These are phyloP conservation scores for Hydrochoerus hydrochaeris DNA, from an alignment of 2,113 vertebrate species.

Conservation along the genomic window DNA sequence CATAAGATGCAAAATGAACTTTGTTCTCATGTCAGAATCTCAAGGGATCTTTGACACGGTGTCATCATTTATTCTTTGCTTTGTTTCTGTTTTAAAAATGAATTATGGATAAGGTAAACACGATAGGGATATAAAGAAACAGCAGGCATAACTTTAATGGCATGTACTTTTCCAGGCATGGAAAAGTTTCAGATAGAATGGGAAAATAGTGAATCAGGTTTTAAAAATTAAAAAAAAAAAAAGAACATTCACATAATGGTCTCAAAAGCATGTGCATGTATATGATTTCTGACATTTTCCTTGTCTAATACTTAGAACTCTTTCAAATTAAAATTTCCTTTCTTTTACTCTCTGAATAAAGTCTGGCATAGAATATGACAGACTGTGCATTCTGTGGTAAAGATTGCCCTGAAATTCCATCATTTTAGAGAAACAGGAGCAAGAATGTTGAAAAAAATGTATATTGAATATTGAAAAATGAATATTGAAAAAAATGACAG, in stretches of 20 bases:
- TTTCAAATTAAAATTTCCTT: neutral
- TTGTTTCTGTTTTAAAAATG: conserved; percentile 28
- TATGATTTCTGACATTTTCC: neutral
- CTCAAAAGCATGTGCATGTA: neutral
- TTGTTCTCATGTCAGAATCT: conserved; percentile 31
- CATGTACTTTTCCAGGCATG: conserved; percentile 16
- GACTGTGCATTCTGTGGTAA: neutral
- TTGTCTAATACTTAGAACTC: neutral
- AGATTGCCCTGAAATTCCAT: neutral
- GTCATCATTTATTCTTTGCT: conserved; percentile 42
- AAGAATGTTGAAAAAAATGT: neutral
- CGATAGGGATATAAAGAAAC: conserved; percentile 27
- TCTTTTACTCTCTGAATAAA: neutral
- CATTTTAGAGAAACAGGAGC: neutral
- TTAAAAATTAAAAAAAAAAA: neutral
- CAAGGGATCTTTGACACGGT: conserved; percentile 21
- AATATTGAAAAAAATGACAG: neutral
- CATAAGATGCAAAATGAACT: conserved; percentile 49
- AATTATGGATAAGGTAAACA: conserved; percentile 68
- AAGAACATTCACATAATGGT: neutral
- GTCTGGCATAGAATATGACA: neutral
- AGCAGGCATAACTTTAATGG: conserved; percentile 53
- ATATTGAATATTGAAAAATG: neutral
- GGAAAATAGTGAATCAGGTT: neutral
- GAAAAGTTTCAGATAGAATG: neutral